Evolutionary conservation across 2,113 vertebrate genomes (phyloP), one percentile per base, ranked within the genome.

Genomic region (Fregetta grallaria): DNA sequence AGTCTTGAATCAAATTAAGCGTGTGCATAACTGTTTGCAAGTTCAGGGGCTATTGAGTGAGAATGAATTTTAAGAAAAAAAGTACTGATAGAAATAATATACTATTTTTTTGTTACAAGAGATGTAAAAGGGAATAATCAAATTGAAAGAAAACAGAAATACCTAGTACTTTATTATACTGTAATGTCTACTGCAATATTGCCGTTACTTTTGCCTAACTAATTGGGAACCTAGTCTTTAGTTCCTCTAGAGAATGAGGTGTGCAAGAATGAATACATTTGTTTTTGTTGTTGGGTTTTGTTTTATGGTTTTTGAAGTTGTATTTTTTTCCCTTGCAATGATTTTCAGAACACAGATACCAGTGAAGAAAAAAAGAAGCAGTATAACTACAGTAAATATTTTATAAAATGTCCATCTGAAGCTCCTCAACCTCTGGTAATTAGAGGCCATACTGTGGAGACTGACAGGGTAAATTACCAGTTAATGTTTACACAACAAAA

Each of bases 401-500:
- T 97, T 89, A 79, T 90, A 94, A 98, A 97, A 95, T 95, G 92
- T 97, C 97, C 86, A 95, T 97, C 92, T 94, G 95, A 97, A 97
- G 96, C 97, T 93, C 45, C 92, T 97, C 94, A 95, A 71, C 85
- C 91, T 93, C 92, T 95, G 88, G 93, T 96, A 96, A 97, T 98
- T 97, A 97, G 98, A 97, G 96, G 96, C 97, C 96, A 94, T 93
- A 97, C 95, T 62, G 86, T 96, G 97, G 97, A 97, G 94, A 98
- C 88, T 97, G 97, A 98, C 97, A 98, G 91, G 83, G 94, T 97
- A 98, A 98, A 99, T 98, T 98, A 98, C 96, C 95, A 97, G 97
- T 97, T 95, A 95, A 96, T 98, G 97, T 99, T 99, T 99, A 98
- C 98, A 98, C 97, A 98, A 98, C 97, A 98, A 98, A 98, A 98